Percentiles rank a stretch among this genome's conserved stretches.
Evolutionary conservation across 2,797 vertebrate genomes (phyloP).

Genomic region (Pseudotriccus pelzelni): DNA sequence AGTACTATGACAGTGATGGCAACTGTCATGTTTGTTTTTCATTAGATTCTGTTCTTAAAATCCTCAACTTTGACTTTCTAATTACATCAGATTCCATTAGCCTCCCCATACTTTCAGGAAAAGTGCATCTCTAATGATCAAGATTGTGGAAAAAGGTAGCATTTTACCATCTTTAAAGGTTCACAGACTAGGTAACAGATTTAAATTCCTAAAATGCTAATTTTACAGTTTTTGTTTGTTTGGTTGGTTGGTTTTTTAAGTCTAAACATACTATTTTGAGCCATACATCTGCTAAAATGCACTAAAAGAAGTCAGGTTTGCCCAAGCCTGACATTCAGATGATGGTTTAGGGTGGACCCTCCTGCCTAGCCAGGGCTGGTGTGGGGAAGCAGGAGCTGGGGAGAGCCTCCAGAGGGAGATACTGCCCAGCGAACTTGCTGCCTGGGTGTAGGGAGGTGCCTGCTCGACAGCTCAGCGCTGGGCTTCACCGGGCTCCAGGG

Average conservation of each 20-base stretch:
- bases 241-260: background rate
- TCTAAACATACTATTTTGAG: background rate
- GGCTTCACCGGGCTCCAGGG: background rate
- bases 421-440: accelerated
- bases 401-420: slow-evolving; percentile 13
- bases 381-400: background rate
- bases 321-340: background rate
- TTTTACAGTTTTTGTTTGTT: background rate
- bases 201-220: background rate
- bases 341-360: background rate
- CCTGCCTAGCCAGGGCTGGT: background rate
- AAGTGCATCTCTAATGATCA: background rate
- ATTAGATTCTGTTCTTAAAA: background rate
- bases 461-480: background rate
- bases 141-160: background rate
- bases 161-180: background rate
- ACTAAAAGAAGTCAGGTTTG: accelerated
- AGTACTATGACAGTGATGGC: background rate
- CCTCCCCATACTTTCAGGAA: background rate
- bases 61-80: background rate
- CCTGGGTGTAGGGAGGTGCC: accelerated
- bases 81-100: background rate
- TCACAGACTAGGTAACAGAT: background rate
- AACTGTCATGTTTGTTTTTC: background rate
- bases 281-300: background rate